Evolutionary conservation across 2,888 invertebrate species (phyloP), one percentile per base, ranked within the genome.

Genomic region (Drosophila barbarae): DNA sequence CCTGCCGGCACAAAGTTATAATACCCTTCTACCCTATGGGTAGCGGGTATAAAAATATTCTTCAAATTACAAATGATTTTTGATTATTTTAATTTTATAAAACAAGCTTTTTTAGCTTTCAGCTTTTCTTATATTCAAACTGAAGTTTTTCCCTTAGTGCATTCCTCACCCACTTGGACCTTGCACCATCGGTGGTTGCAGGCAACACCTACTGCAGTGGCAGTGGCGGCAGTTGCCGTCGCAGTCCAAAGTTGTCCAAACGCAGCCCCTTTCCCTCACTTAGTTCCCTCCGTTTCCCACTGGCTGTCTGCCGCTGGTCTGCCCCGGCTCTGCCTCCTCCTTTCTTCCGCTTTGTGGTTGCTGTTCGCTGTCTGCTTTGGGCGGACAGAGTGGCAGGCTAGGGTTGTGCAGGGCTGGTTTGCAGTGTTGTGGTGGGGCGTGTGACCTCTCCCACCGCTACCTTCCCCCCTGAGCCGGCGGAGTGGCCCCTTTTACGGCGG

Each of bases 151-250:
- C 28, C 15, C 26, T 7, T 26, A 2, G 34, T 35, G 51, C 38
- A 63, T 54, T 58, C 35, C 41, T 61, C 64, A 52, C 60, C 44
- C 71, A 67, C 60, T 52, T 53, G 68, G 52, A 69, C 63, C 66
- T 69, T 54, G 67, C 68, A 65, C 67, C 69, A 68, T 56, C 58
- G 72, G 75, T 78, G 75, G 75, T 78, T 78, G 79, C 79, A 74
- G 76, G 69, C 53, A 81, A 81, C 85, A 85, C 85, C 81, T 80
- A 77, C 70, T 49, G 66, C 64, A 61, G 65, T 38, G 18, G 46
- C 46, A 30, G 46, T 30, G 2, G 44, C 12, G 2, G 44, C 12
- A 7, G 28, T 28, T 12, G 44, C 44, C 10, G 44, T 46, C 46
- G 30, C 46, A 46, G 46, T 57, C 64, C 63, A 70, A 75, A 73